phyloP scores from a whole-genome alignment of 2,113 vertebrate genomes.

The Ochotona princeps region DNA sequence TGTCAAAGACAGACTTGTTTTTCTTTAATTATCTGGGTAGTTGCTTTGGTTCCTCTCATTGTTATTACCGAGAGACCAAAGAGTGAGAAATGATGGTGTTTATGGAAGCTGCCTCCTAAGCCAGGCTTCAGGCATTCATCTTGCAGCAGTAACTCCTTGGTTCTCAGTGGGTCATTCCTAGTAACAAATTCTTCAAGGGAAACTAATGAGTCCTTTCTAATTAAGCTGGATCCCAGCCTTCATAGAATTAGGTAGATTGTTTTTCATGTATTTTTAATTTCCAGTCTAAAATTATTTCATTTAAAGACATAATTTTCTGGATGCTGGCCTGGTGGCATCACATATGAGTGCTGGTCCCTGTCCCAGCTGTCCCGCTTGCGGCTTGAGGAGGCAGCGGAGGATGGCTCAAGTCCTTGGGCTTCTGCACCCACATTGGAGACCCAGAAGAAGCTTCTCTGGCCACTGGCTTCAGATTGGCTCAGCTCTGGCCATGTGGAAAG shows the following conservation, averaged over 20 bases:
- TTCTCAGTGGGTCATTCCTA: not conserved
- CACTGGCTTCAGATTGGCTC: no score
- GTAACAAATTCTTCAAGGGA: not conserved
- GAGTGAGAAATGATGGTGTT: not conserved
- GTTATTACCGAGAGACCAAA: constrained; percentile 41
- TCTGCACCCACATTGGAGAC: no score
- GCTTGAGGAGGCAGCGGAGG: no score
- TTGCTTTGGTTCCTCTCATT: not conserved
- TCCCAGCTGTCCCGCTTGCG: no score
- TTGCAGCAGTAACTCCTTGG: not conserved
- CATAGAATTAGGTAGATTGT: not conserved
- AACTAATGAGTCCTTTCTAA: constrained; percentile 59
- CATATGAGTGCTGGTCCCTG: no score
- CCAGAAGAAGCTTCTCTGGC: no score
- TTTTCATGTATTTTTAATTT: constrained; percentile 43
- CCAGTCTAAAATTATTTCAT: constrained; percentile 33
- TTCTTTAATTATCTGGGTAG: constrained; percentile 61
- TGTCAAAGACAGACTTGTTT: constrained; percentile 50
- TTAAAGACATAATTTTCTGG: constrained; percentile 24
- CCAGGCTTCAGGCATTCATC: not conserved
- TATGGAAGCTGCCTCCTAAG: not conserved
- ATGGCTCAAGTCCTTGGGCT: no score
- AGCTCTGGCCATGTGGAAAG: no score
- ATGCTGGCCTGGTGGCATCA: no score
- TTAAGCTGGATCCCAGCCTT: constrained; percentile 36